phyloP scores from a whole-genome alignment of 2,888 invertebrate species.

The Trichogramma evanescens region DNA sequence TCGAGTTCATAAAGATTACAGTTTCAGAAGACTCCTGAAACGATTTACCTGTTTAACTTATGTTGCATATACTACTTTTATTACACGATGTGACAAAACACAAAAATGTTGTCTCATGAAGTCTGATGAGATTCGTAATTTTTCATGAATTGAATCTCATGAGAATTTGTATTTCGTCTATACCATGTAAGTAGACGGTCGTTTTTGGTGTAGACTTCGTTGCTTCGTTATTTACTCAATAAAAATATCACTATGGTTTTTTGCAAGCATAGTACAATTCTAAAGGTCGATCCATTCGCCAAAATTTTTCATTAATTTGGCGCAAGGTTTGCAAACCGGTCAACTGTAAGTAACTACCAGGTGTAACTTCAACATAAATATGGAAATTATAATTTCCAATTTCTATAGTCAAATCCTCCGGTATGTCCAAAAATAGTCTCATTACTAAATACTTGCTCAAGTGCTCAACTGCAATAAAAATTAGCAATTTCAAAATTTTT shows the following conservation, averaged over 20 bases:
- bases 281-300: constrained; percentile 86
- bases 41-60: too few relatives aligned
- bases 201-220: too few relatives aligned
- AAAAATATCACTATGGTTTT: constrained; percentile 58
- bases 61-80: too few relatives aligned
- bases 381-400: constrained; percentile 79
- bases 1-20: too few relatives aligned
- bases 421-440: constrained; percentile 78
- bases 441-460: constrained; percentile 92
- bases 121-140: too few relatives aligned
- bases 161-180: too few relatives aligned
- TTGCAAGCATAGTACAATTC: constrained; percentile 96
- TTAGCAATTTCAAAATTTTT: neutral
- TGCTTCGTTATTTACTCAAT: too few relatives aligned
- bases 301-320: constrained; percentile 90
- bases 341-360: constrained; percentile 75
- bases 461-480: constrained; percentile 74
- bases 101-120: too few relatives aligned
- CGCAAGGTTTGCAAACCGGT: constrained; percentile 82
- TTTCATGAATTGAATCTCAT: too few relatives aligned
- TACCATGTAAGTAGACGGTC: too few relatives aligned
- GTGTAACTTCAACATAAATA: constrained; percentile 82
- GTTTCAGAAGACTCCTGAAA: too few relatives aligned
- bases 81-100: too few relatives aligned
- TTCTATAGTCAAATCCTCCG: constrained; percentile 68